Evolutionary conservation across 2,888 invertebrate genomes (phyloP).

Genomic region (Melieria crassipennis): DNA sequence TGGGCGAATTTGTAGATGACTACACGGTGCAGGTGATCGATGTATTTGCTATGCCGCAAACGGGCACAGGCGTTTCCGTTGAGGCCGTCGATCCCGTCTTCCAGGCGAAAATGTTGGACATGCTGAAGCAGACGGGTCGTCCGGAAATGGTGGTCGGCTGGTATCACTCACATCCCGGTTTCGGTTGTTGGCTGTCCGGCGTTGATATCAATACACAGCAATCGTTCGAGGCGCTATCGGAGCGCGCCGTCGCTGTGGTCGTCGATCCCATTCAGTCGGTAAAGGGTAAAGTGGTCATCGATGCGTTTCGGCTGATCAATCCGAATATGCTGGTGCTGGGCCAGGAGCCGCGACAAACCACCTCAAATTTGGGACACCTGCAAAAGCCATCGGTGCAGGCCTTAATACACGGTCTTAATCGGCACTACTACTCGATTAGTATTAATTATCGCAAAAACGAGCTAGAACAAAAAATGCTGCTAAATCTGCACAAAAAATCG

Average conservation of each 20-base stretch:
- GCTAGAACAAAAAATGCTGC: constrained; percentile 97
- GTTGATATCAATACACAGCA: constrained; percentile 99
- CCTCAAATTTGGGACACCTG: constrained; percentile 97
- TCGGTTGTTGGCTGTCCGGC: constrained; percentile 99
- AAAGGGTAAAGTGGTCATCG: constrained; percentile 98
- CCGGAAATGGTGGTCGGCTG: constrained; percentile 99
- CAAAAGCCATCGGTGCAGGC: constrained; percentile 99
- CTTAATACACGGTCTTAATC: constrained; percentile 96
- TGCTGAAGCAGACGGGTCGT: constrained; percentile 97
- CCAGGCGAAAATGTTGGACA: constrained; percentile 99
- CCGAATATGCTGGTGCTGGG: constrained; percentile 99
- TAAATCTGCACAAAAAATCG: constrained; percentile 98
- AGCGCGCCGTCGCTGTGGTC: constrained; percentile 98
- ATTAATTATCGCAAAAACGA: constrained; percentile 99
- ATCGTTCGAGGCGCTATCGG: constrained; percentile 97
- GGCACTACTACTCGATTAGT: constrained; percentile 99
- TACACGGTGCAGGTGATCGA: constrained; percentile 99
- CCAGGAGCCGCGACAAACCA: constrained; percentile 98
- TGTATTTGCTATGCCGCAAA: constrained; percentile 99
- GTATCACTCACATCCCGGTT: constrained; percentile 99
- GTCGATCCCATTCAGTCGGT: constrained; percentile 99
- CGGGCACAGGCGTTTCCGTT: constrained; percentile 97
- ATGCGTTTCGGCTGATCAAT: constrained; percentile 98
- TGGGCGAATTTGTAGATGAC: constrained; percentile 97
- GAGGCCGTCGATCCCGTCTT: constrained; percentile 99